Percentiles rank a stretch among this genome's conserved stretches.
Evolutionary conservation across 2,797 vertebrate species (phyloP).

Genomic region (Malacoctenus gilli): DNA sequence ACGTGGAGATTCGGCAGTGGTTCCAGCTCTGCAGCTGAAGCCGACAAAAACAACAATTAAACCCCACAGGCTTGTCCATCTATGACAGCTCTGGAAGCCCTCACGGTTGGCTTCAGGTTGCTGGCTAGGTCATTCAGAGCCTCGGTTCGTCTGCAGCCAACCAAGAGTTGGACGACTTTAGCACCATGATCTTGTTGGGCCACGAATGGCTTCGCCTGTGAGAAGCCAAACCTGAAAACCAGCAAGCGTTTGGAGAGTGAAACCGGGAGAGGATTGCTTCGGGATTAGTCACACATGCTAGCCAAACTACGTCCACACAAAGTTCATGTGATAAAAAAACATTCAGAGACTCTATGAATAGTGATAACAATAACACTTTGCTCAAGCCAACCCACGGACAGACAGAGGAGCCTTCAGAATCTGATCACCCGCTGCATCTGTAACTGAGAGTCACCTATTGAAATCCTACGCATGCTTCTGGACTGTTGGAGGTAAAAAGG

Average conservation of each 20-base stretch:
- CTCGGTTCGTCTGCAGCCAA: slow-evolving; percentile 49
- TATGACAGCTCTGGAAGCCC: slow-evolving; percentile 44
- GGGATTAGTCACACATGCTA: slow-evolving; percentile 5
- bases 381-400: too few relatives aligned
- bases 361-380: too few relatives aligned
- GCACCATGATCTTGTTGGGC: slow-evolving; percentile 6
- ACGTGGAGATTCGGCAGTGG: background rate
- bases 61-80: slow-evolving; percentile 17
- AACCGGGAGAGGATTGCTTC: slow-evolving; percentile 1
- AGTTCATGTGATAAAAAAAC: too few relatives aligned
- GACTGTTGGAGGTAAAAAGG: too few relatives aligned
- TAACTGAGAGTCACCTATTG: too few relatives aligned
- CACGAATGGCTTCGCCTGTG: background rate
- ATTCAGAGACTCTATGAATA: too few relatives aligned
- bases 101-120: slow-evolving; percentile 34
- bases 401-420: too few relatives aligned
- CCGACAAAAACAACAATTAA: slow-evolving; percentile 10
- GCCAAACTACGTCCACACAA: too few relatives aligned
- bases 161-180: slow-evolving; percentile 36
- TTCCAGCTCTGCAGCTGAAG: background rate
- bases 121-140: slow-evolving; percentile 27
- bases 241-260: background rate
- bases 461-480: too few relatives aligned
- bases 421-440: too few relatives aligned
- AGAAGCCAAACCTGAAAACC: slow-evolving; percentile 1